Base-by-base conservation (phyloP, 2,797 vertebrate species). In the Spatula versicolor region DNA sequence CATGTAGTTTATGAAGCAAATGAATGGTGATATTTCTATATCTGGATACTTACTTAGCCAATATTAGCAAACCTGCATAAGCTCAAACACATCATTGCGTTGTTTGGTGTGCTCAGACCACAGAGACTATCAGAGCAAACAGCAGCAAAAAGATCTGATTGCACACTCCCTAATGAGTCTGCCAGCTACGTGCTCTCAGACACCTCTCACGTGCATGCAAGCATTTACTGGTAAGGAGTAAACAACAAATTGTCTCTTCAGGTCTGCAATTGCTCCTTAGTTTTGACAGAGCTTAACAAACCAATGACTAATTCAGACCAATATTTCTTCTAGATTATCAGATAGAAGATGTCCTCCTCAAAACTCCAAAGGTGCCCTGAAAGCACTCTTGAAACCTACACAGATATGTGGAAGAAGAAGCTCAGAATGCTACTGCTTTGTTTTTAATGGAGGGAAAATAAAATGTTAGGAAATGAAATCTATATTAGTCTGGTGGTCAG, bases 101-200 rank as follows among this genome's bases (percentile, higher is more conserved):
- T 67, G 20, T 60, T 91, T 74, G 60, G 48, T 76, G 11, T 39
- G 54, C 46, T 78, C 74, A 88, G 3, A 82, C 52, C 26, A 62
- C 69, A 86, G 50, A 85, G 7, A 83, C 35, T 35, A 31, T 56
- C 25, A 59, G 46, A 76, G 48, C 48, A 79, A 91, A 68, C 39
- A 91, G 25, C n/a, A 48, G 58, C 41, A 46, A 67, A 93, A 94
- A 69, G 12, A 64, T 89, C 56, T 92, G 75, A 69, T 87, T 93
- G 83, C 55, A 7, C 82, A 35, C 7, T 55, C 18, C 35, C 76
- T 62, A 66, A 83, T 56, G 79, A 73, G 11, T 78, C 73, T 95
- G 50, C 59, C 56, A 82, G 55, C 48, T 91, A 66, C 0, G 3
- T 58, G 37, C 62, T 84, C 60, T 33, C 48, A 88, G 62, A 91